These are phyloP conservation scores for Drosophila leontia DNA, from an alignment of 1,140 invertebrate species.

Conservation along the genomic window DNA sequence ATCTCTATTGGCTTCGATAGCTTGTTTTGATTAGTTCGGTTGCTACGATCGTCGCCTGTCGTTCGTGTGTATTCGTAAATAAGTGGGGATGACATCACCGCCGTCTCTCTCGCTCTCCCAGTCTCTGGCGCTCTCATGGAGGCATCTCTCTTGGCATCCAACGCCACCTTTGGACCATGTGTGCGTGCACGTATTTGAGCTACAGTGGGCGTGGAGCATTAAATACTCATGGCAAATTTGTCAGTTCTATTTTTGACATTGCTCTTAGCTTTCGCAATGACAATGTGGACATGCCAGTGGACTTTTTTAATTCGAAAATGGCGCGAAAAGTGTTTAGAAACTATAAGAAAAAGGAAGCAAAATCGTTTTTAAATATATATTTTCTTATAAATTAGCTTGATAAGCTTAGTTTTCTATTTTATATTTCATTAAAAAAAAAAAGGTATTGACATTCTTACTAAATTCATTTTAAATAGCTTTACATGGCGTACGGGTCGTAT, in stretches of 20 bases:
- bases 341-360: background rate
- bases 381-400: too few species aligned
- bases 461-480: background rate
- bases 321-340: background rate
- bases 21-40: slow-evolving; percentile 69
- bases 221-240: slow-evolving; percentile 3
- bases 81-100: slow-evolving; percentile 76
- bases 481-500: background rate
- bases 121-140: slow-evolving; percentile 23
- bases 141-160: slow-evolving; percentile 48
- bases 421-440: background rate
- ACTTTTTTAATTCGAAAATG: background rate
- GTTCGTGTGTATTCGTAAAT: slow-evolving; percentile 48
- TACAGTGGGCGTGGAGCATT: slow-evolving; percentile 48
- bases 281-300: slow-evolving; percentile 5
- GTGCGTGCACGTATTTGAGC: slow-evolving; percentile 13
- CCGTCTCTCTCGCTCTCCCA: slow-evolving; percentile 33
- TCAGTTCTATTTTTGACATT: slow-evolving; percentile 19
- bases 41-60: slow-evolving; percentile 17
- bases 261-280: slow-evolving; percentile 8
- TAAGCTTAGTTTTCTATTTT: background rate
- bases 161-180: slow-evolving; percentile 56
- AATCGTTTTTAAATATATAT: background rate
- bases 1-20: slow-evolving; percentile 66
- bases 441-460: too few species aligned